phyloP scores from a whole-genome alignment of 2,888 invertebrate genomes.

The Hypercompe scribonia region DNA sequence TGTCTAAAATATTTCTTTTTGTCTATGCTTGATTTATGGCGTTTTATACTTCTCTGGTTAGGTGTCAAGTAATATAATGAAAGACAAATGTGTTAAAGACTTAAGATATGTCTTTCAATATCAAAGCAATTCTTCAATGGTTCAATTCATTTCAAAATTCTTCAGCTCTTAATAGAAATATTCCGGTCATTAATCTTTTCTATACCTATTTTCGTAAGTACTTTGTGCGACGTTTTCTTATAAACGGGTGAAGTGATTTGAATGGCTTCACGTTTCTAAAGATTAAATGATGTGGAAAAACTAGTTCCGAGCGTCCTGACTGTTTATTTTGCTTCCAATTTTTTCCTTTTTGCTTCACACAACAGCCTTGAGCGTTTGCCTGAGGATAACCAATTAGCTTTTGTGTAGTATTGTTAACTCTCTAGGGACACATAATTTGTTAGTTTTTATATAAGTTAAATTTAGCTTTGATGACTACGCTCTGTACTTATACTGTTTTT shows the following conservation, averaged over 20 bases:
- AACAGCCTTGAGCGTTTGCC: constrained; percentile 10
- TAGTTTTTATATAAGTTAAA: background rate
- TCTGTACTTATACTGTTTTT: background rate
- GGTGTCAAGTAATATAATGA: background rate
- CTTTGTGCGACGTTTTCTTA: background rate
- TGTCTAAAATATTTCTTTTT: background rate
- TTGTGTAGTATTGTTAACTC: constrained; percentile 12
- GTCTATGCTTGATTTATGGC: background rate
- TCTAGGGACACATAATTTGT: background rate
- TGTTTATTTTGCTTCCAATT: constrained; percentile 7
- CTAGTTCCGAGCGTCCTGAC: background rate
- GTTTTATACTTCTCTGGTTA: background rate
- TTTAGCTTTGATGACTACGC: background rate
- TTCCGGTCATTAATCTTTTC: background rate
- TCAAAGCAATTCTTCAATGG: background rate
- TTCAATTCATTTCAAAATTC: background rate
- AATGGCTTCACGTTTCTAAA: constrained; percentile 18
- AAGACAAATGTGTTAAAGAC: background rate
- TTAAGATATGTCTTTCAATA: background rate
- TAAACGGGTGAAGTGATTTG: constrained; percentile 7
- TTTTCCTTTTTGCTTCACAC: background rate
- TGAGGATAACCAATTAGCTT: constrained; percentile 36
- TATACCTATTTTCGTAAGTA: background rate
- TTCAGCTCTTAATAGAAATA: background rate
- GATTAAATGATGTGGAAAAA: constrained; percentile 16